Conservation (phyloP, 2,797 vertebrate species). For the Enteromius argenteus region DNA sequence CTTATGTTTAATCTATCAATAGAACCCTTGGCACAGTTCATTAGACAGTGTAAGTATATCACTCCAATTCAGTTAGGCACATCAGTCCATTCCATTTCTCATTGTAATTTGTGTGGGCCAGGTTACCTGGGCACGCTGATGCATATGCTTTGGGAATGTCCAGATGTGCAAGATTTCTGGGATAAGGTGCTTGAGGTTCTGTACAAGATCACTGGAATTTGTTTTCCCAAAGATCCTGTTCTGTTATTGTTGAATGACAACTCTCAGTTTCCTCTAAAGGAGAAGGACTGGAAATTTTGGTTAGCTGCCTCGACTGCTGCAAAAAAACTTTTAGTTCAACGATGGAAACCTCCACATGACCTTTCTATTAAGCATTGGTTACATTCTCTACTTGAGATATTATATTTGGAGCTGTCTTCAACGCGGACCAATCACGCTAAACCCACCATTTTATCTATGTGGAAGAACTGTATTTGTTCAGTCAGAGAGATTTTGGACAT, state of each 20-base stretch:
- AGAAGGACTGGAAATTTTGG: no score
- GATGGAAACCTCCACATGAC: slow-evolving; percentile 5
- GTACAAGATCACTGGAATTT: no score
- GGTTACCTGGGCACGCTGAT: no score
- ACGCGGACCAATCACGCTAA: neutral
- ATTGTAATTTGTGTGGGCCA: neutral
- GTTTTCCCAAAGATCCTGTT: no score
- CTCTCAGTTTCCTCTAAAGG: no score
- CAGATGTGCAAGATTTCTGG: no score
- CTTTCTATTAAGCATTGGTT: slow-evolving; percentile 14
- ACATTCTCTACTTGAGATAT: slow-evolving; percentile 10
- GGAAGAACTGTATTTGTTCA: neutral
- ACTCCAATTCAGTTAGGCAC: neutral
- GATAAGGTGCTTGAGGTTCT: no score
- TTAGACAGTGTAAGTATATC: neutral
- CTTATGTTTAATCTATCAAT: no score
- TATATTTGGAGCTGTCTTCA: slow-evolving; percentile 13
- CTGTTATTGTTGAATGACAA: no score
- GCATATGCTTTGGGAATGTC: neutral
- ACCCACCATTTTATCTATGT: neutral
- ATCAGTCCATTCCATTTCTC: neutral
- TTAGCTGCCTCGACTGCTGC: neutral
- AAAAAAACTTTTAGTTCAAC: slow-evolving; percentile 10
- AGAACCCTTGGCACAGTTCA: neutral
- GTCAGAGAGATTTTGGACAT: neutral